A percentile compares a stretch with the other conserved stretches of the same genome.
These are phyloP conservation scores for Drosophila dunni DNA, from an alignment of 1,140 invertebrate species.

Conservation along the genomic window DNA sequence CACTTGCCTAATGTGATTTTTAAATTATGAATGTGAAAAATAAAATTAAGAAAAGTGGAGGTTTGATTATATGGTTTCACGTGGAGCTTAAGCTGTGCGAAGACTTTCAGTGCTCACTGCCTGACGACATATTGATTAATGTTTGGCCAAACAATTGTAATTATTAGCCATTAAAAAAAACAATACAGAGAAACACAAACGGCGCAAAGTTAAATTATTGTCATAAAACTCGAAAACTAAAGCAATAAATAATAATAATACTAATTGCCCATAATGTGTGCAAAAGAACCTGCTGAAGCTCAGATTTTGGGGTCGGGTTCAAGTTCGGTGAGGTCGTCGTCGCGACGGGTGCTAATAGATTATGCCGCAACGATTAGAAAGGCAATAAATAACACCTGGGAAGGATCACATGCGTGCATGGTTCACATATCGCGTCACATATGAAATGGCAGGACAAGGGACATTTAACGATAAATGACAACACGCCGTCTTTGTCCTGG, in stretches of 20 bases:
- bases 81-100: no score
- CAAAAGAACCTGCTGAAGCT: slow-evolving; percentile 18
- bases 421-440: slow-evolving; percentile 30
- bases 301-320: background rate
- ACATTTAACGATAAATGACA: slow-evolving; percentile 33
- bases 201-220: slow-evolving; percentile 43
- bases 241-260: slow-evolving; percentile 71
- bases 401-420: slow-evolving; percentile 69
- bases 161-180: slow-evolving; percentile 61
- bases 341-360: slow-evolving; percentile 73
- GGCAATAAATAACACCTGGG: slow-evolving; percentile 81
- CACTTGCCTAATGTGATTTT: no score
- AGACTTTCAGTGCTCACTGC: no score
- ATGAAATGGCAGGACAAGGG: background rate
- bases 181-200: slow-evolving; percentile 18
- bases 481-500: slow-evolving; percentile 57
- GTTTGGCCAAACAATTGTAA: slow-evolving; percentile 50
- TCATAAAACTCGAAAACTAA: slow-evolving; percentile 64
- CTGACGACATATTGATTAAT: slow-evolving; percentile 56
- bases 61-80: no score
- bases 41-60: no score
- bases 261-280: slow-evolving; percentile 77
- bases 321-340: slow-evolving; percentile 26
- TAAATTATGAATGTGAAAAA: no score
- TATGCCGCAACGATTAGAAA: slow-evolving; percentile 83